phyloP scores from a whole-genome alignment of 2,888 invertebrate genomes.

The Lepidonotus clava region DNA sequence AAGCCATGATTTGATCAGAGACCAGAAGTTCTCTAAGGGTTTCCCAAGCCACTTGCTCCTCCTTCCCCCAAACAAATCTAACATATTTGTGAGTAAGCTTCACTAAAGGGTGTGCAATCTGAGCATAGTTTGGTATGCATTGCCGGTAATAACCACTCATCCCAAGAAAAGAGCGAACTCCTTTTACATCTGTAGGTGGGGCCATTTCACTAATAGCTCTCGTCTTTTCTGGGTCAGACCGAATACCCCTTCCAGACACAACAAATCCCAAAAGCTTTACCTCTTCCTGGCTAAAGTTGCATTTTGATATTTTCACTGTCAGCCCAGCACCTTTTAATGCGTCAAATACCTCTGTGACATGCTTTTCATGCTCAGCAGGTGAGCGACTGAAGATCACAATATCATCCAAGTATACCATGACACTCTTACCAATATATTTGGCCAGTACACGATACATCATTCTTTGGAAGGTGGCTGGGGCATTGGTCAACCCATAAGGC shows the following conservation, averaged over 20 bases:
- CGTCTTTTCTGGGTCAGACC: slow-evolving; percentile 14
- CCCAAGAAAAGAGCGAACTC: slow-evolving; percentile 36
- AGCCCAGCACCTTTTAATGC: background rate
- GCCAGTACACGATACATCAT: too few species aligned
- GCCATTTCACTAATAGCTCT: slow-evolving; percentile 30
- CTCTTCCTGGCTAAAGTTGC: background rate
- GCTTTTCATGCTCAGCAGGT: slow-evolving; percentile 15
- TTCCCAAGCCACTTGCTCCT: slow-evolving; percentile 17
- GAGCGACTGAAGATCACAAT: slow-evolving; percentile 31
- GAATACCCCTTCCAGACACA: slow-evolving; percentile 55
- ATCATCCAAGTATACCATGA: slow-evolving; percentile 57
- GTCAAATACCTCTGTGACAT: slow-evolving; percentile 26
- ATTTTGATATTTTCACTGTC: slow-evolving; percentile 8
- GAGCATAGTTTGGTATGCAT: slow-evolving; percentile 49
- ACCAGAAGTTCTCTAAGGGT: slow-evolving; percentile 7
- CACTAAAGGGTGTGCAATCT: slow-evolving; percentile 33
- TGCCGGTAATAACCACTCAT: slow-evolving; percentile 57
- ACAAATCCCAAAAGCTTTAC: slow-evolving; percentile 39
- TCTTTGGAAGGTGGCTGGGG: too few species aligned
- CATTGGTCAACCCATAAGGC: too few species aligned
- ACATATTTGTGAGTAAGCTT: slow-evolving; percentile 7
- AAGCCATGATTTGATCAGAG: slow-evolving; percentile 34
- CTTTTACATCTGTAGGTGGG: slow-evolving; percentile 28
- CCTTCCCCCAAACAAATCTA: background rate
- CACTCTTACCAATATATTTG: slow-evolving; percentile 10